Base-by-base conservation (phyloP, 2,113 vertebrate genomes). In the Datnioides undecimradiatus region DNA sequence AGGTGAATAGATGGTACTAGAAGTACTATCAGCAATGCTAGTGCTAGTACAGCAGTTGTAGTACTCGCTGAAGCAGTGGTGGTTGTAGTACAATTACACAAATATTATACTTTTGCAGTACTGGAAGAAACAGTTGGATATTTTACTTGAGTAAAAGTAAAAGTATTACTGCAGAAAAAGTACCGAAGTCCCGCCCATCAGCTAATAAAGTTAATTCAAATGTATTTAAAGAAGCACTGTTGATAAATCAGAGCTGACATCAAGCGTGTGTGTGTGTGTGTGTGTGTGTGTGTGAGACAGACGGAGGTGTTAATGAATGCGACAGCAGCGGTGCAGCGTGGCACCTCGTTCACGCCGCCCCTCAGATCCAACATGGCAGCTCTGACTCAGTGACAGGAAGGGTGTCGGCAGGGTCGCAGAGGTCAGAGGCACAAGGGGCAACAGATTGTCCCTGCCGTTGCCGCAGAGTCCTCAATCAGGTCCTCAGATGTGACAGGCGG, bases 331-430 rank as follows among this genome's bases (percentile, higher is more conserved):
- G 62, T 33, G 69, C 54, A 38, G 58, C 12, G n/a, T 14, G 64
- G 64, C 59, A 11, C 10, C 76, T 52, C 21, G 63, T 91, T 76
- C 60, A 27, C 77, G 27, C 82, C 57, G 46, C 31, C 16, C 63
- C 33, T 49, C 72, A 33, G 52, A 91, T 91, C 52, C 69, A 3
- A 68, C 31, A 2, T 80, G 90, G 88, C 90, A 87, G 66, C 82
- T 73, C 3, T 8, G 79, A 46, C 25, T 57, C 25, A 7, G 49
- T 13, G 62, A 64, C 74, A 72, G 79, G 58, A 64, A 57, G 73
- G 36, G 55, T 40, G 78, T 45, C 3, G 0, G 45, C 36, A 38
- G 33, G 68, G 69, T 79, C 49, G 4, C 45, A 1, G 60, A 41
- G 74, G 66, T 82, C 73, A 40, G 31, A 7, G 16, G 12, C 10